Percentiles rank a stretch among this genome's conserved stretches.
phyloP scores from a whole-genome alignment of 2,888 invertebrate species.

The Mellilla xanthometata region DNA sequence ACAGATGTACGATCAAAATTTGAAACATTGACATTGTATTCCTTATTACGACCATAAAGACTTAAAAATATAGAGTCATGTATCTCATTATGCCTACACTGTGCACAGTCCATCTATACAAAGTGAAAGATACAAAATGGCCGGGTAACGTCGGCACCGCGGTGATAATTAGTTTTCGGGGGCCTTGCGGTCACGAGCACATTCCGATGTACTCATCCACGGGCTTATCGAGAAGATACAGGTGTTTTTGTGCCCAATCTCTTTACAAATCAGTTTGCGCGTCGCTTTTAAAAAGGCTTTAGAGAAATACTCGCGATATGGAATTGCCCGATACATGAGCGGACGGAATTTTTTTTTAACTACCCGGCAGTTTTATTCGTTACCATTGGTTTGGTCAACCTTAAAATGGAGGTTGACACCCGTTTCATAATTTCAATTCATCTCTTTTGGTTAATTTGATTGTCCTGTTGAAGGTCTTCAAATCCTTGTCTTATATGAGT shows the following conservation, averaged over 20 bases:
- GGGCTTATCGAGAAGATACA: constrained; percentile 57
- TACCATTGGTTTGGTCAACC: no score
- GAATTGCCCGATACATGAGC: constrained; percentile 3
- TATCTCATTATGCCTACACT: neutral
- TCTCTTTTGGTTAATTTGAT: no score
- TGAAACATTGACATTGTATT: no score
- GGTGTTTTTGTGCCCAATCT: constrained; percentile 59
- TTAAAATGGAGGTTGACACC: no score
- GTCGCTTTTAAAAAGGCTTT: constrained; percentile 13
- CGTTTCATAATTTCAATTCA: no score
- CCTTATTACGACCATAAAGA: no score
- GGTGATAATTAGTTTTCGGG: constrained; percentile 68
- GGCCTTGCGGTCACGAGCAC: constrained; percentile 63
- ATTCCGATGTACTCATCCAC: constrained; percentile 64
- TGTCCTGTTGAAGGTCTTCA: no score
- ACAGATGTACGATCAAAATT: no score
- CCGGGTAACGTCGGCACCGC: constrained; percentile 45
- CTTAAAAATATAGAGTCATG: no score
- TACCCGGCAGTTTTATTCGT: constrained; percentile 18
- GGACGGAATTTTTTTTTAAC: constrained; percentile 5
- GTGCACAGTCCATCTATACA: constrained; percentile 5
- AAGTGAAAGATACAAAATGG: constrained; percentile 27
- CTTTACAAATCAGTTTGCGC: constrained; percentile 54
- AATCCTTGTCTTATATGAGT: constrained; percentile 43
- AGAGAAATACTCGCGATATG: neutral